These are phyloP conservation scores for Syrista parreyssii DNA, from an alignment of 2,888 invertebrate genomes.

Conservation along the genomic window DNA sequence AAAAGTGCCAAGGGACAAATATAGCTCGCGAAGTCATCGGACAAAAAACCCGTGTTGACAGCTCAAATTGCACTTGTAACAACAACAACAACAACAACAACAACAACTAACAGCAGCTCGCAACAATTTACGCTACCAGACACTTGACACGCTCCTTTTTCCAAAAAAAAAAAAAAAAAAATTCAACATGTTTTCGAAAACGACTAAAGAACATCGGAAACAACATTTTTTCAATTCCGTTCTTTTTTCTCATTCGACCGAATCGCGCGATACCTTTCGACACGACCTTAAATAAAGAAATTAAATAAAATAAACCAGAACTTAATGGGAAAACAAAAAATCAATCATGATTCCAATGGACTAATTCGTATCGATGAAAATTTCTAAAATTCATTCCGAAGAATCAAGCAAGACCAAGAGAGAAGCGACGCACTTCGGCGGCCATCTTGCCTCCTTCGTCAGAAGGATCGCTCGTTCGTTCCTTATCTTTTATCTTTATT, in stretches of 20 bases:
- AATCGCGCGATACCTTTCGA: constrained; percentile 33
- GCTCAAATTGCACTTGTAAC: constrained; percentile 12
- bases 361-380: not conserved
- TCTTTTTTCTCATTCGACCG: constrained; percentile 28
- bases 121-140: constrained; percentile 30
- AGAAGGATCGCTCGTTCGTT: not conserved
- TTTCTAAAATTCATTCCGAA: not conserved
- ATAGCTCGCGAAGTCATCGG: constrained; percentile 16
- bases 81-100: constrained; percentile 8
- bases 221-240: constrained; percentile 11
- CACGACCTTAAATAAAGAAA: constrained; percentile 6
- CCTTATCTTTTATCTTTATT: not conserved
- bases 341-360: constrained; percentile 15
- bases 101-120: constrained; percentile 15
- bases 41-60: constrained; percentile 10
- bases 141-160: constrained; percentile 34
- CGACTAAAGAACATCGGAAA: not conserved
- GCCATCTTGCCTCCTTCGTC: not conserved
- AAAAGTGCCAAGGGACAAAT: constrained; percentile 41
- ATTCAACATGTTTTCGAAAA: not conserved
- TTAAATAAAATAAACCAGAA: not conserved
- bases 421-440: not conserved
- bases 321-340: constrained; percentile 7
- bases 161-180: constrained; percentile 24
- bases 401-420: not conserved